phyloP scores from a whole-genome alignment of 2,888 invertebrate species.

The Nemotelus pantherinus region DNA sequence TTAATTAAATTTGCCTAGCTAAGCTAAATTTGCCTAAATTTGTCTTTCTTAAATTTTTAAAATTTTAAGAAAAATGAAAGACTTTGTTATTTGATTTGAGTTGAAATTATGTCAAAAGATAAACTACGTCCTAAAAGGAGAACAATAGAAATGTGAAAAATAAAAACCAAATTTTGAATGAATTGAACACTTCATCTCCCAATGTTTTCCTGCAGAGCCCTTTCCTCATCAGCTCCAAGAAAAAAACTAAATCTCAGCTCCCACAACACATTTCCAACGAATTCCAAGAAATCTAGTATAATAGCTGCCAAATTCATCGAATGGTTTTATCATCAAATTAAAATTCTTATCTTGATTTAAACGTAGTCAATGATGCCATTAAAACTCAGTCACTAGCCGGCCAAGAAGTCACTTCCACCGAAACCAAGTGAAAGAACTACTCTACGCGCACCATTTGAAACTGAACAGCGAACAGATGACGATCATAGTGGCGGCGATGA shows the following conservation, averaged over 20 bases:
- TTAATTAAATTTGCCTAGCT: no score
- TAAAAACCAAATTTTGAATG: no score
- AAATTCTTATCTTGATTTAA: slow-evolving; percentile 43
- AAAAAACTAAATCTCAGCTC: background rate
- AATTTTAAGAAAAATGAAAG: no score
- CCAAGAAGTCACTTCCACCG: background rate
- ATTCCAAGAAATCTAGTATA: slow-evolving; percentile 35
- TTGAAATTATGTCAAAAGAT: no score
- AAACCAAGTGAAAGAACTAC: background rate
- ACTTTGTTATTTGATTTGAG: no score
- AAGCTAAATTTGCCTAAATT: no score
- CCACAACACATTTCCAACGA: background rate
- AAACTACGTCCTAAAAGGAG: no score
- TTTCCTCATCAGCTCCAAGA: no score
- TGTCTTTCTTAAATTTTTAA: no score
- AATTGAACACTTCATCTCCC: no score
- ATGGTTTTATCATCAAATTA: slow-evolving; percentile 41
- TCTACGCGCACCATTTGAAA: background rate
- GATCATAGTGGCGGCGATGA: slow-evolving; percentile 21
- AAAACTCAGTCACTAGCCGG: slow-evolving; percentile 34
- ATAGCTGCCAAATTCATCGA: slow-evolving; percentile 39
- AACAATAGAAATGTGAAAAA: no score
- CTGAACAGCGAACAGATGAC: slow-evolving; percentile 27
- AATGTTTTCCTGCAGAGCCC: no score
- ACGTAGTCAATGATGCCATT: slow-evolving; percentile 40